Evolutionary conservation across 2,888 invertebrate genomes (phyloP).

Genomic region (Xiphydria camelus): DNA sequence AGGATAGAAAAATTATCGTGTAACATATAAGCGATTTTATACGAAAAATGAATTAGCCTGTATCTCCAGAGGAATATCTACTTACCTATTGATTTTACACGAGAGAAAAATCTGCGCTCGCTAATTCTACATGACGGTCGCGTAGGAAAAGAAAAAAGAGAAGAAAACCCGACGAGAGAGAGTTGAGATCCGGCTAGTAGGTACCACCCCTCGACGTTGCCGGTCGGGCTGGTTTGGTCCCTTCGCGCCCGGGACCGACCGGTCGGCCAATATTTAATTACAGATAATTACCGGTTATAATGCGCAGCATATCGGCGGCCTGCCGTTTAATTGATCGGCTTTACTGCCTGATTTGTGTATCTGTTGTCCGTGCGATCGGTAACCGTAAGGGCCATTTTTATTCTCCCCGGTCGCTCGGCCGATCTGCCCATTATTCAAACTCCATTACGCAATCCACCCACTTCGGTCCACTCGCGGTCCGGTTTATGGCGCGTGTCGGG

Average conservation of each 20-base stretch:
- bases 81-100: too few species aligned
- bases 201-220: constrained; percentile 10
- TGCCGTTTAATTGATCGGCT: constrained; percentile 53
- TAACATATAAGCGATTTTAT: too few species aligned
- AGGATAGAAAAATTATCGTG: too few species aligned
- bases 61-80: too few species aligned
- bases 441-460: constrained; percentile 44
- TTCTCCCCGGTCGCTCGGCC: constrained; percentile 21
- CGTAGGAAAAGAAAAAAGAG: constrained; percentile 8
- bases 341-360: constrained; percentile 51
- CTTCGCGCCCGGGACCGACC: constrained; percentile 19
- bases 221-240: constrained; percentile 18
- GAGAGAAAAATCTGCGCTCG: too few species aligned
- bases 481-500: too few species aligned
- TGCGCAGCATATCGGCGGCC: constrained; percentile 49
- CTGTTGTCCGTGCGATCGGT: constrained; percentile 33
- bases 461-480: constrained; percentile 28
- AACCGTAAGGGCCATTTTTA: not conserved
- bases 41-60: too few species aligned
- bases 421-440: constrained; percentile 34
- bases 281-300: constrained; percentile 53
- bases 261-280: constrained; percentile 49
- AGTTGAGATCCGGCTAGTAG: constrained; percentile 18
- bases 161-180: constrained; percentile 5
- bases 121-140: too few species aligned